phyloP scores from a whole-genome alignment of 2,797 vertebrate species.

The Hydrocynus forskahlii region DNA sequence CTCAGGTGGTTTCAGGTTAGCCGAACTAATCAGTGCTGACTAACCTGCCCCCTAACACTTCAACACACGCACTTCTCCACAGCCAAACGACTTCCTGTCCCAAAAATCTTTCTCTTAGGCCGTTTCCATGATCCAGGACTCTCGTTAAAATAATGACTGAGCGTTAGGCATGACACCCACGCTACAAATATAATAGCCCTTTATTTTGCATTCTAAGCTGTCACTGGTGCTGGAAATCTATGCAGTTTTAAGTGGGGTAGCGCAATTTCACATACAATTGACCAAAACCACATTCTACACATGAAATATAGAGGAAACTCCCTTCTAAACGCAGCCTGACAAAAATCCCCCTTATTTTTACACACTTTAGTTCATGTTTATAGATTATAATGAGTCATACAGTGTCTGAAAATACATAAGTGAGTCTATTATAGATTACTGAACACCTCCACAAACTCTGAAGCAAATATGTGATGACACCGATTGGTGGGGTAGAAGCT shows the following conservation, averaged over 20 bases:
- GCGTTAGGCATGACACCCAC: neutral
- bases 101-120: neutral
- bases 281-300: conserved; percentile 31
- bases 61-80: neutral
- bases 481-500: too few relatives aligned
- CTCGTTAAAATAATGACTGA: too few relatives aligned
- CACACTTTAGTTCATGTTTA: too few relatives aligned
- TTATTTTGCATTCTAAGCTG: neutral
- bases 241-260: neutral
- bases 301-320: too few relatives aligned
- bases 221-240: neutral
- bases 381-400: too few relatives aligned
- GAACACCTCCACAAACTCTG: too few relatives aligned
- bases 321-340: too few relatives aligned
- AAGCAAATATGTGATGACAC: too few relatives aligned
- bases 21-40: too few relatives aligned
- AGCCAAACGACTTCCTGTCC: neutral
- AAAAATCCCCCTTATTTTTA: too few relatives aligned
- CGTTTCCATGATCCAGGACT: neutral
- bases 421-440: too few relatives aligned
- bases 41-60: neutral
- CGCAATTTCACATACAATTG: neutral
- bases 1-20: neutral
- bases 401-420: too few relatives aligned
- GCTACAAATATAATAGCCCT: neutral